A percentile compares a stretch with the other conserved stretches of the same genome.
phyloP scores from a whole-genome alignment of 37 sponge, comb jelly and placozoan species.

The Lycopodina hypogea region DNA sequence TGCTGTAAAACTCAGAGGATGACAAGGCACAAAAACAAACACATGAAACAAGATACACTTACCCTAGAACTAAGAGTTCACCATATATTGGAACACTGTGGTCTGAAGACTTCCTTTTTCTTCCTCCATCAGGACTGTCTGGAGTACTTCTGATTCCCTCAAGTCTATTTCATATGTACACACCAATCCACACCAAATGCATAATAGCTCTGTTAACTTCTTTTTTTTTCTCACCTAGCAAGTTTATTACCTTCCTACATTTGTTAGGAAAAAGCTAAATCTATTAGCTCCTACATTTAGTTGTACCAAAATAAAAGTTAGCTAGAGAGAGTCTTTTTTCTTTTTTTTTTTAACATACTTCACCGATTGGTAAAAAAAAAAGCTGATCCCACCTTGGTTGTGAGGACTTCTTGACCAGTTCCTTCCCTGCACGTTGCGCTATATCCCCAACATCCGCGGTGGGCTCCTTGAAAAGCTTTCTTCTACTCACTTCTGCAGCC shows the following conservation, averaged over 20 bases:
- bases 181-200: not conserved
- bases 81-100: conserved; percentile 73
- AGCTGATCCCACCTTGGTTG: not conserved
- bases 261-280: not conserved
- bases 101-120: conserved; percentile 29
- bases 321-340: not conserved
- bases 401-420: not conserved
- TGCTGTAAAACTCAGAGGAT: too few species aligned
- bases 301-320: not conserved
- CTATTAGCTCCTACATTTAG: not conserved
- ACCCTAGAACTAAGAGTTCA: conserved; percentile 82
- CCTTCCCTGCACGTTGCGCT: too few species aligned
- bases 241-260: too few species aligned
- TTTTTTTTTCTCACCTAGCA: too few species aligned
- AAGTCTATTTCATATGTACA: too few species aligned
- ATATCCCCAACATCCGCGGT: conserved; percentile 10
- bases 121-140: conserved; percentile 6
- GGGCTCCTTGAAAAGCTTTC: not conserved
- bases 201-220: too few species aligned
- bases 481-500: not conserved
- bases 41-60: too few species aligned
- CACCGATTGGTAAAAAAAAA: too few species aligned
- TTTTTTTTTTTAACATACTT: not conserved
- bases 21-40: too few species aligned
- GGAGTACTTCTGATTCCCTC: not conserved